Conservation (phyloP, 2,888 invertebrate species). For the Ectemnius continuus region DNA sequence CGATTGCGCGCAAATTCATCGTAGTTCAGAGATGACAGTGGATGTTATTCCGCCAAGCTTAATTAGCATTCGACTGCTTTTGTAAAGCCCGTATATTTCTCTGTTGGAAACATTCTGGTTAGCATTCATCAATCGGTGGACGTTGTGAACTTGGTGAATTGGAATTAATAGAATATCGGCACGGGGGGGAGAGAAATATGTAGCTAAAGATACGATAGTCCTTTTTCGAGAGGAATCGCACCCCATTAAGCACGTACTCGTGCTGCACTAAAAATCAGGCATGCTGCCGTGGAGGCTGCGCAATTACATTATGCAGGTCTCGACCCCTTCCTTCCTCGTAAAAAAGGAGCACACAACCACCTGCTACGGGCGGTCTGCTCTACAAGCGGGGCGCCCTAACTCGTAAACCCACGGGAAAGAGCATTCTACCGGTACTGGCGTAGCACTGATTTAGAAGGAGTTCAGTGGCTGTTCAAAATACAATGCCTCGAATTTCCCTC, state of each 20-base stretch:
- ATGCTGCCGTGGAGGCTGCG: slow-evolving; percentile 11
- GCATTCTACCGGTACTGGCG: slow-evolving; percentile 17
- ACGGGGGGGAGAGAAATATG: neutral
- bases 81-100: no score
- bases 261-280: slow-evolving; percentile 33
- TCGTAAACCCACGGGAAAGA: slow-evolving; percentile 34
- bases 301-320: slow-evolving; percentile 55
- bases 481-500: neutral
- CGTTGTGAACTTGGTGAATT: no score
- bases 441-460: slow-evolving; percentile 35
- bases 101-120: no score
- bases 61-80: slow-evolving; percentile 10
- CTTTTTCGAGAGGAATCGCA: neutral
- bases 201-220: slow-evolving; percentile 5
- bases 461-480: neutral
- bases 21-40: slow-evolving; percentile 3
- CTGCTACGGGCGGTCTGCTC: slow-evolving; percentile 47
- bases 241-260: slow-evolving; percentile 37
- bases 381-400: slow-evolving; percentile 43
- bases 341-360: slow-evolving; percentile 50
- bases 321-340: slow-evolving; percentile 40
- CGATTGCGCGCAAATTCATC: slow-evolving; percentile 8
- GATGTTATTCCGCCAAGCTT: neutral
- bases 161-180: slow-evolving; percentile 10
- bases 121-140: no score